Evolutionary conservation across 2,113 vertebrate genomes (phyloP).

Genomic region (Patagioenas fasciata): DNA sequence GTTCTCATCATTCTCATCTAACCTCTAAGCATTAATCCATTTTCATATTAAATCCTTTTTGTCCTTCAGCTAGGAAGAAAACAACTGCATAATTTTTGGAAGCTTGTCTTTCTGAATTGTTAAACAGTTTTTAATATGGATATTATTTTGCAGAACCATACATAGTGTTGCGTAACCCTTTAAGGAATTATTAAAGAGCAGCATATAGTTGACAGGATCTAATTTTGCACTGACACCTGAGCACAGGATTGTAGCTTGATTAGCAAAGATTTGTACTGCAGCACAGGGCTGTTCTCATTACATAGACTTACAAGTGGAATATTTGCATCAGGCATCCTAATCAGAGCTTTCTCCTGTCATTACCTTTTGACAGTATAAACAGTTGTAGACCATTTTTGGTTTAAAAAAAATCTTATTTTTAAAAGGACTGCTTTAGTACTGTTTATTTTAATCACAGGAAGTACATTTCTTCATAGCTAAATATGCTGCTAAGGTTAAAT

Average conservation of each 20-base stretch:
- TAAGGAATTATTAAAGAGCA: neutral
- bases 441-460: neutral
- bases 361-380: neutral
- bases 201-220: neutral
- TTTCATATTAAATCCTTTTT: constrained; percentile 58
- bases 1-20: constrained; percentile 35
- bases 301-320: neutral
- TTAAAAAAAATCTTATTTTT: neutral
- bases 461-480: neutral
- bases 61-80: constrained; percentile 50
- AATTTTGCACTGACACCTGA: neutral
- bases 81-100: constrained; percentile 14
- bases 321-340: neutral
- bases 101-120: constrained; percentile 31
- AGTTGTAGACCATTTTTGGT: neutral
- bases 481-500: neutral
- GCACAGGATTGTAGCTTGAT: constrained; percentile 24
- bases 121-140: constrained; percentile 36
- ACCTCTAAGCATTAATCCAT: constrained; percentile 55
- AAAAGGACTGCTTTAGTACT: neutral
- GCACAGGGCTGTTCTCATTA: neutral
- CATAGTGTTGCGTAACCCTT: neutral
- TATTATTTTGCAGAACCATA: constrained; percentile 18
- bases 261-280: constrained; percentile 26
- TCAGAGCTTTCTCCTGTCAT: neutral